phyloP scores from a whole-genome alignment of 2,797 vertebrate species.

The Cossypha dichroa region DNA sequence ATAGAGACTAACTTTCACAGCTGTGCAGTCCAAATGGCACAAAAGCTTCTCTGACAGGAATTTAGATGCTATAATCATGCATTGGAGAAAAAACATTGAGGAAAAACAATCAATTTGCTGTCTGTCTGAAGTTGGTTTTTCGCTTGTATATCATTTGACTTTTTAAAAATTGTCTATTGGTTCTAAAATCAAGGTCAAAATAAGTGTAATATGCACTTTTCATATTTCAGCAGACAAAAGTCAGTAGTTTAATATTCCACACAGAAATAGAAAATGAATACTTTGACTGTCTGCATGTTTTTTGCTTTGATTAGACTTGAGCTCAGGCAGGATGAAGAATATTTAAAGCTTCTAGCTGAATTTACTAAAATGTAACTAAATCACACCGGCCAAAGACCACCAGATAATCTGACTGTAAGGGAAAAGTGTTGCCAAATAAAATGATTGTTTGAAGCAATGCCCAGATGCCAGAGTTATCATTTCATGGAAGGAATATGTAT shows the following conservation, averaged over 20 bases:
- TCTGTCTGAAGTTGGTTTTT: neutral
- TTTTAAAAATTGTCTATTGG: neutral
- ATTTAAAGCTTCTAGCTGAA: neutral
- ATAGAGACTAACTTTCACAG: neutral
- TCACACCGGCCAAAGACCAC: neutral
- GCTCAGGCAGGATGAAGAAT: neutral
- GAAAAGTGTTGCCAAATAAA: neutral
- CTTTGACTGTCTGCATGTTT: neutral
- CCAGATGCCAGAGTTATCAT: neutral
- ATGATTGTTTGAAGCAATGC: neutral
- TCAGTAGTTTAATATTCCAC: neutral
- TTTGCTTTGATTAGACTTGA: neutral
- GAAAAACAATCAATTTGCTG: neutral
- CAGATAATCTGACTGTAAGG: neutral
- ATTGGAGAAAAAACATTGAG: neutral
- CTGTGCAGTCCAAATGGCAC: neutral
- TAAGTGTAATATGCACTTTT: neutral
- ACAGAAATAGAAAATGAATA: neutral
- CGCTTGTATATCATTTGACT: neutral
- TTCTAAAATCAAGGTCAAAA: neutral
- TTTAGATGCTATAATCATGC: neutral
- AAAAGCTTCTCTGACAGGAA: neutral
- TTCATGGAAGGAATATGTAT: neutral
- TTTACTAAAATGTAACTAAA: neutral
- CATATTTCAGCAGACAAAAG: neutral